Conservation (phyloP, 2,797 vertebrate genomes). For the Danio albolineatus region DNA sequence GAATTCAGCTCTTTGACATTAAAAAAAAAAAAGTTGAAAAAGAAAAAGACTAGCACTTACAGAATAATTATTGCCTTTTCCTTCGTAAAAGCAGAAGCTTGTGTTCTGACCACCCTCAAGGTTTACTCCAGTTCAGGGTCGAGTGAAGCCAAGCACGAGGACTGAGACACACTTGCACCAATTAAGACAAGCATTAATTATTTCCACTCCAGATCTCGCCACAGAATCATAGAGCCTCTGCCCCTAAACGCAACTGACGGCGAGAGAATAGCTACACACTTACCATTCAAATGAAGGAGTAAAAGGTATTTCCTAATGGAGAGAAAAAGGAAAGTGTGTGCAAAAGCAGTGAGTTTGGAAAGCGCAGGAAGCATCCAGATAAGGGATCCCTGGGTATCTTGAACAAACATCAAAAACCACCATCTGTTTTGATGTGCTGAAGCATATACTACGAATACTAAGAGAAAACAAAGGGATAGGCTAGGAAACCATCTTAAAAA, state of each 20-base stretch:
- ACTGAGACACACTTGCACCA: conserved; percentile 70
- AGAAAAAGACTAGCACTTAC: conserved; percentile 59
- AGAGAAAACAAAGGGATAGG: conserved; percentile 60
- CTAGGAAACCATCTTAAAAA: conserved; percentile 71
- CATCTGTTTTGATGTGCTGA: conserved; percentile 68
- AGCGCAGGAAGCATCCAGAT: conserved; percentile 6
- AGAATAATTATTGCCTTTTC: conserved; percentile 73
- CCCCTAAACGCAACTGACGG: conserved; percentile 55
- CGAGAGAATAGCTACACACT: conserved; percentile 33
- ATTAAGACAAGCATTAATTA: conserved; percentile 83
- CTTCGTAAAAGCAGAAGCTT: conserved; percentile 65
- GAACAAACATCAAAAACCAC: conserved; percentile 59
- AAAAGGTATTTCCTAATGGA: conserved; percentile 46
- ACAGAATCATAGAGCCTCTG: conserved; percentile 69
- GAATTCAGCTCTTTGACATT: neutral
- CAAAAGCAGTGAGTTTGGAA: neutral
- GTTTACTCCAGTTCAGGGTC: conserved; percentile 78
- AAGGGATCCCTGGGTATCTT: conserved; percentile 44
- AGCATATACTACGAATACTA: conserved; percentile 9
- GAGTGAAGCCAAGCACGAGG: conserved; percentile 48
- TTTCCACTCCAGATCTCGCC: conserved; percentile 69
- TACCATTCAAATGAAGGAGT: conserved; percentile 62
- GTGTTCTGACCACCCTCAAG: conserved; percentile 73
- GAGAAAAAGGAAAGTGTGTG: neutral
- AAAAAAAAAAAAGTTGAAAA: neutral